These are phyloP conservation scores for Ladona fulva DNA, from an alignment of 1,140 invertebrate genomes.

Conservation along the genomic window DNA sequence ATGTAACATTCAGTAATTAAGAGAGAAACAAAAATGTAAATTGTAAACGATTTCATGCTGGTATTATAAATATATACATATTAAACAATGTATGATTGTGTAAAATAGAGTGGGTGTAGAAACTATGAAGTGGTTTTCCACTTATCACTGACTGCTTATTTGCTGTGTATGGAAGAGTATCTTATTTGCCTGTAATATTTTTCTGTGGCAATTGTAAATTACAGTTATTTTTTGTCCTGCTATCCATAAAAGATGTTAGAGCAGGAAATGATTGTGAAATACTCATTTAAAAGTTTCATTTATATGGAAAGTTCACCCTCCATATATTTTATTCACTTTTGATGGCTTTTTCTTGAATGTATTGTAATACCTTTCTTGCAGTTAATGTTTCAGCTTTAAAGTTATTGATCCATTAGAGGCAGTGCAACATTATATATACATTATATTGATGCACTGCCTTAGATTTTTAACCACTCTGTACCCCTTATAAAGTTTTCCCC, in stretches of 20 bases:
- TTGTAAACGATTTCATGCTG: slow-evolving; percentile 5
- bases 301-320: background rate
- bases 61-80: slow-evolving; percentile 9
- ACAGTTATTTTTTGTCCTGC: background rate
- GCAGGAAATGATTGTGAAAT: background rate
- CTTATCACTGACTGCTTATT: slow-evolving; percentile 1
- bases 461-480: background rate
- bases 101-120: slow-evolving; percentile 9
- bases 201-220: background rate
- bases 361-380: background rate
- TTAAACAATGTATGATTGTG: slow-evolving; percentile 10
- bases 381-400: background rate
- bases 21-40: background rate
- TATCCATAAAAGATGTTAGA: background rate
- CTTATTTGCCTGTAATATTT: background rate
- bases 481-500: background rate
- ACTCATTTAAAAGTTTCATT: background rate
- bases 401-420: background rate
- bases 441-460: slow-evolving; percentile 1
- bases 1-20: background rate
- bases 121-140: background rate
- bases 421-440: background rate
- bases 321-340: background rate
- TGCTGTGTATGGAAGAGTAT: background rate
- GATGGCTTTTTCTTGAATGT: background rate